Base-by-base conservation (phyloP, 2,888 invertebrate genomes). In the Caenorhabditis virilis region DNA sequence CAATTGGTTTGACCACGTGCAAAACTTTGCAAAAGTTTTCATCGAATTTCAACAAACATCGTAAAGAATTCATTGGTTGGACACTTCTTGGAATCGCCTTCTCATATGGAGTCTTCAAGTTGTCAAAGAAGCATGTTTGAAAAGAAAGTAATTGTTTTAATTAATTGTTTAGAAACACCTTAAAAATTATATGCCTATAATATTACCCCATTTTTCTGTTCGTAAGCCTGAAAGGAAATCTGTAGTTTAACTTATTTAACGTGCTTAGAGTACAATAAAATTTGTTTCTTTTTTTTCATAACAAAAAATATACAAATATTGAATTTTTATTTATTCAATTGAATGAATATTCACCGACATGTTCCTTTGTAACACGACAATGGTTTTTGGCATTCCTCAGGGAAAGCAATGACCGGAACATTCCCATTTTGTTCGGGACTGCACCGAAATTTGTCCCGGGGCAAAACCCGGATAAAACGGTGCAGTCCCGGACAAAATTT, bases 331-430 rank as follows among this genome's bases (percentile, higher is more conserved):
- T n/a, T n/a, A n/a, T n/a, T n/a, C n/a, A n/a, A n/a, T n/a, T n/a
- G n/a, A n/a, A n/a, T n/a, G n/a, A n/a, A n/a, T n/a, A n/a, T 13
- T 39, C 38, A 70, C 27, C 67, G 63, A 38, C 72, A 72, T 7
- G 57, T 67, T 60, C 72, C 72, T 48, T 72, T 72, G 56, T 69
- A 66, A 54, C 72, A 72, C 3, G 58, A 52, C 25, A 59, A 56
- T 9, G 72, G 72, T 55, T 66, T 66, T 41, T 61, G 49, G 56
- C 72, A 72, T 39, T 72, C 72, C n/a, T 35, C 72, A 72, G 38
- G 69, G 49, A 43, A 69, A 72, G 48, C 72, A 72, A 36, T 72
- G 64, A 16, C 72, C 72, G n/a, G n/a, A n/a, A n/a, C n/a, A n/a
- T n/a, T n/a, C n/a, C n/a, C n/a, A n/a, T n/a, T n/a, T n/a, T n/a